Evolutionary conservation across 2,888 invertebrate species (phyloP).

Genomic region (Mycogona germanica): DNA sequence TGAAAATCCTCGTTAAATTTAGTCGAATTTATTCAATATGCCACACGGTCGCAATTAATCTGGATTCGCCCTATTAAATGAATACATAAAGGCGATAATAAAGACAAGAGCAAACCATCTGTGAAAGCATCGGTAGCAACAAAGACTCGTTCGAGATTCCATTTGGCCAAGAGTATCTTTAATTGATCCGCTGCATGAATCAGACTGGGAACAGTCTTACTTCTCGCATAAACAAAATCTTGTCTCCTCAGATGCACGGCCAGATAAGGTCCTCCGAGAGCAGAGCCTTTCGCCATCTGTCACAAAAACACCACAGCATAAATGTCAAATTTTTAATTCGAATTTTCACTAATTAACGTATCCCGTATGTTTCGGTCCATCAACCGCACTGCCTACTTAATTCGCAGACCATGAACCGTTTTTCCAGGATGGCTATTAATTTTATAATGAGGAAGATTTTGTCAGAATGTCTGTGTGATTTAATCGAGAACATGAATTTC

Average conservation of each 20-base stretch:
- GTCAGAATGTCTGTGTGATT: no score
- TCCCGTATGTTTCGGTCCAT: no score
- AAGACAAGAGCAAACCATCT: no score
- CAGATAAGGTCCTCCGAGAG: constrained; percentile 50
- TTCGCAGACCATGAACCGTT: not conserved
- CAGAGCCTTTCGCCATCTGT: not conserved
- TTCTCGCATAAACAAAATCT: constrained; percentile 69
- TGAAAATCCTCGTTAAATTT: no score
- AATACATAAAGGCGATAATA: no score
- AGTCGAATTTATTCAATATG: no score
- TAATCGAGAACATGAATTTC: no score
- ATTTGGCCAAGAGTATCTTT: constrained; percentile 42
- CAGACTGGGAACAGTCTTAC: constrained; percentile 64
- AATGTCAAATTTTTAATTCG: not conserved
- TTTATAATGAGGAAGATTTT: no score
- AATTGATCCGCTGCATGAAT: constrained; percentile 63
- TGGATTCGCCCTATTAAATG: no score
- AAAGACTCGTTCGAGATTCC: constrained; percentile 51
- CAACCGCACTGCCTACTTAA: not conserved
- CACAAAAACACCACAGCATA: not conserved
- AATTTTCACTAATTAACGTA: no score
- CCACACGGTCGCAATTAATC: no score
- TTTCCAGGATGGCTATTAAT: no score
- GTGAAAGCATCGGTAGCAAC: constrained; percentile 71
- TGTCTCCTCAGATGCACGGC: constrained; percentile 74